Conservation (phyloP, 2,888 invertebrate genomes). For the Drosophila longiperda region DNA sequence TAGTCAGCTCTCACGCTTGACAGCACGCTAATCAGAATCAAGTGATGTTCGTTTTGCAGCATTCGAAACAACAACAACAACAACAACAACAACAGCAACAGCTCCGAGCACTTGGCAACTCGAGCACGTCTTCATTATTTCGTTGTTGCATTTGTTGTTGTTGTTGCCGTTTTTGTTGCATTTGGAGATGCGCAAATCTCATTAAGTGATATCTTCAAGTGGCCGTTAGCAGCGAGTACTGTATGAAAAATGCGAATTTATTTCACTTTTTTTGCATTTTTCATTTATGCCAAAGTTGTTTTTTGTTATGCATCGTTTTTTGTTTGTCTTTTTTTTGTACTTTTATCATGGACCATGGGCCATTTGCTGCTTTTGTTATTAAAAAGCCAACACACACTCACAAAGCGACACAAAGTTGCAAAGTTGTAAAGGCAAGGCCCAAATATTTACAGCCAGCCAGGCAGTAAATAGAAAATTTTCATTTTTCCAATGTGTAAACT, state of each 20-base stretch:
- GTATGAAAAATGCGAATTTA: conserved; percentile 70
- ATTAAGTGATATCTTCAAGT: conserved; percentile 84
- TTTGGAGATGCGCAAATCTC: conserved; percentile 83
- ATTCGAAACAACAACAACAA: conserved; percentile 36
- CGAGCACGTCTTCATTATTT: conserved; percentile 76
- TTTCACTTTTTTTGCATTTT: conserved; percentile 15
- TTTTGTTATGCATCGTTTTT: conserved; percentile 31
- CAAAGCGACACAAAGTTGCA: conserved; percentile 38
- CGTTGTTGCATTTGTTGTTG: conserved; percentile 49
- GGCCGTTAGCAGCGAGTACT: conserved; percentile 64
- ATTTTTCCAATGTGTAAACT: conserved; percentile 64
- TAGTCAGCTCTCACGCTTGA: conserved; percentile 80
- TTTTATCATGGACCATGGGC: conserved; percentile 68
- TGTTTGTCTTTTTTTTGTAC: conserved; percentile 19
- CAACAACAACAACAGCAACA: conserved; percentile 29
- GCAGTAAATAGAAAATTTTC: conserved; percentile 39
- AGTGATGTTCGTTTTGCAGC: conserved; percentile 78
- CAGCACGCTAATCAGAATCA: conserved; percentile 84
- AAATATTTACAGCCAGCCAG: conserved; percentile 69
- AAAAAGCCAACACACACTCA: conserved; percentile 32
- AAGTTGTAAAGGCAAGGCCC: conserved; percentile 34
- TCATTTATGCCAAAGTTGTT: conserved; percentile 27
- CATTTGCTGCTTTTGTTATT: conserved; percentile 77
- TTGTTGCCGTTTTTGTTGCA: conserved; percentile 59
- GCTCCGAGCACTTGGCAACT: conserved; percentile 71